A percentile compares a stretch with the other conserved stretches of the same genome.
Evolutionary conservation across 2,113 vertebrate species (phyloP).

Genomic region (Charina bottae): DNA sequence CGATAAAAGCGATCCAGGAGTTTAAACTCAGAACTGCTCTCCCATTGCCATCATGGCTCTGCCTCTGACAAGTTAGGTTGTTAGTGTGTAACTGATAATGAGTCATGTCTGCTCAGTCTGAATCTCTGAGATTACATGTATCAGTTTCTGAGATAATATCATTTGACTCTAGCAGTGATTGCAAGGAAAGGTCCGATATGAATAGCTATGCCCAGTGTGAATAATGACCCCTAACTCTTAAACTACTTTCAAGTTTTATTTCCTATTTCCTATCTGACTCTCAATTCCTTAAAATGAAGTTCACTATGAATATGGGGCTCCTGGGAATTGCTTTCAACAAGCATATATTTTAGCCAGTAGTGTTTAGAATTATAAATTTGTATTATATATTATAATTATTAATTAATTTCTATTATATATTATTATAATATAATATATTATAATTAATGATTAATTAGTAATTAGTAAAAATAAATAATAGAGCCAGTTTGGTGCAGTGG

Average conservation of each 20-base stretch:
- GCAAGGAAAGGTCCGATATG: background rate
- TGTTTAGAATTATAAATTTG: background rate
- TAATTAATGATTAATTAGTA: no score
- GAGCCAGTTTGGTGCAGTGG: no score
- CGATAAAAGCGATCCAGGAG: no score
- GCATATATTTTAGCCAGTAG: background rate
- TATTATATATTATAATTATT: no score
- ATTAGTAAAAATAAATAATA: no score
- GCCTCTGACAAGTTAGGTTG: background rate
- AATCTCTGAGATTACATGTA: conserved; percentile 12
- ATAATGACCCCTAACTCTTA: background rate
- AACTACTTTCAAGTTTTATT: background rate
- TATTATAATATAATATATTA: no score
- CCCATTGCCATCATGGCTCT: no score
- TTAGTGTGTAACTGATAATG: conserved; percentile 34
- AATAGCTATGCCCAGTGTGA: background rate
- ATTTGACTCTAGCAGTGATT: background rate
- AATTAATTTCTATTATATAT: no score
- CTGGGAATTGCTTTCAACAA: background rate
- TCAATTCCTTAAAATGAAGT: background rate
- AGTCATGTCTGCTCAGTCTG: conserved; percentile 19
- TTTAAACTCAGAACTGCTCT: no score
- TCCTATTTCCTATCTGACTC: background rate
- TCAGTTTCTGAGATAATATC: conserved; percentile 22
- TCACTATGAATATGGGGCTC: no score